These are phyloP conservation scores for Menura novaehollandiae DNA, from an alignment of 2,113 vertebrate species.

Conservation along the genomic window DNA sequence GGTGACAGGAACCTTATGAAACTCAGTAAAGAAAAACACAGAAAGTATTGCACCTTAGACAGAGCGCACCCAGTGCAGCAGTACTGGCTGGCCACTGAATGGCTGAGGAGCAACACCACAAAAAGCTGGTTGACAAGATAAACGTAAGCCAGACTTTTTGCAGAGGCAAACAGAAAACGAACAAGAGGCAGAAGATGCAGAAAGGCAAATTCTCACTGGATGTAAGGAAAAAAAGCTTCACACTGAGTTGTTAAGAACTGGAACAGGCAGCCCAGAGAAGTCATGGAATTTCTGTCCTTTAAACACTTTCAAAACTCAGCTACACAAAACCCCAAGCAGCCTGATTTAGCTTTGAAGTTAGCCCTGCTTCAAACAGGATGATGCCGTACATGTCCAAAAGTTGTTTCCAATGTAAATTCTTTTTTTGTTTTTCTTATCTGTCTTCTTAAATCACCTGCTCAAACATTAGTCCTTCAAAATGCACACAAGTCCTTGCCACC, in stretches of 20 bases:
- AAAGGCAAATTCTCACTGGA: neutral
- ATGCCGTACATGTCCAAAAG: neutral
- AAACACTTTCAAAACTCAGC: neutral
- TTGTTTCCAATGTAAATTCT: neutral
- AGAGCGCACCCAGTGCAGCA: neutral
- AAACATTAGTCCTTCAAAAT: neutral
- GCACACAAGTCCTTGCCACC: neutral
- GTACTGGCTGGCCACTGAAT: neutral
- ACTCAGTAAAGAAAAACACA: neutral
- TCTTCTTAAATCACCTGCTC: neutral
- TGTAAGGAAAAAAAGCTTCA: neutral
- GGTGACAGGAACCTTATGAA: neutral
- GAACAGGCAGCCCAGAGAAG: neutral
- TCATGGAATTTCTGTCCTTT: neutral
- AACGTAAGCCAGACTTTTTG: neutral
- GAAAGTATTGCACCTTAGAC: neutral
- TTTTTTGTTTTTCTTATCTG: neutral
- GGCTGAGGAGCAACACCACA: neutral
- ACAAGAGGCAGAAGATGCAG: neutral
- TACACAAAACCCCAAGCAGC: neutral
- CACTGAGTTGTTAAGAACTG: neutral
- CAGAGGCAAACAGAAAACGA: neutral
- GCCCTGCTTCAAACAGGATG: neutral
- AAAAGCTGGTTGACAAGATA: neutral
- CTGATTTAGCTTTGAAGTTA: neutral